Evolutionary conservation across 2,888 invertebrate species (phyloP).

Genomic region (Matsumyia berberina): DNA sequence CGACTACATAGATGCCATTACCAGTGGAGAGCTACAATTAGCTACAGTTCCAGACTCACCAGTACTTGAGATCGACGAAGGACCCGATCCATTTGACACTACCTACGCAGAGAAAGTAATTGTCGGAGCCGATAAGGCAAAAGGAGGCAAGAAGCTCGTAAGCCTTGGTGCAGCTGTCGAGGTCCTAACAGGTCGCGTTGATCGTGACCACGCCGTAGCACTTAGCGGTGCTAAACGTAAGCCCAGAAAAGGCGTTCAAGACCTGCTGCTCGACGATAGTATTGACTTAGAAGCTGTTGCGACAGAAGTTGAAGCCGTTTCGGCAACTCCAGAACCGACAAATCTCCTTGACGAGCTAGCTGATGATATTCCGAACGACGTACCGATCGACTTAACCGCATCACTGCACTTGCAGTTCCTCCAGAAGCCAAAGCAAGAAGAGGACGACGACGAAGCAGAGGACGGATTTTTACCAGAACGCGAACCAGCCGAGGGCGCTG

Average conservation of each 20-base stretch:
- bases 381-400: conserved; percentile 89
- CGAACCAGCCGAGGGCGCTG: conserved; percentile 75
- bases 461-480: conserved; percentile 76
- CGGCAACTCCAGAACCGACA: conserved; percentile 83
- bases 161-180: conserved; percentile 94
- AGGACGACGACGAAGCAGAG: conserved; percentile 79
- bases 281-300: conserved; percentile 85
- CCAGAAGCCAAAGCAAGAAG: conserved; percentile 84
- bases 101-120: conserved; percentile 94
- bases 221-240: conserved; percentile 84
- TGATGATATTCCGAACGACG: conserved; percentile 87
- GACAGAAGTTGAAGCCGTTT: conserved; percentile 79
- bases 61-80: conserved; percentile 88
- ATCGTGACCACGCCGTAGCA: conserved; percentile 88
- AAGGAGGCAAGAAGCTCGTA: conserved; percentile 91
- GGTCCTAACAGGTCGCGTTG: conserved; percentile 93
- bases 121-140: conserved; percentile 89
- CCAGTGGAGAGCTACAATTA: conserved; percentile 93
- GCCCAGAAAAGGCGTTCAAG: conserved; percentile 88
- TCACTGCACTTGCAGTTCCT: conserved; percentile 86
- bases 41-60: conserved; percentile 95
- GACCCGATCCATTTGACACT: conserved; percentile 94
- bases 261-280: conserved; percentile 88
- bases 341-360: conserved; percentile 91
- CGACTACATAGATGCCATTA: conserved; percentile 93